phyloP scores from a whole-genome alignment of 2,113 vertebrate genomes.

The Prolemur simus region DNA sequence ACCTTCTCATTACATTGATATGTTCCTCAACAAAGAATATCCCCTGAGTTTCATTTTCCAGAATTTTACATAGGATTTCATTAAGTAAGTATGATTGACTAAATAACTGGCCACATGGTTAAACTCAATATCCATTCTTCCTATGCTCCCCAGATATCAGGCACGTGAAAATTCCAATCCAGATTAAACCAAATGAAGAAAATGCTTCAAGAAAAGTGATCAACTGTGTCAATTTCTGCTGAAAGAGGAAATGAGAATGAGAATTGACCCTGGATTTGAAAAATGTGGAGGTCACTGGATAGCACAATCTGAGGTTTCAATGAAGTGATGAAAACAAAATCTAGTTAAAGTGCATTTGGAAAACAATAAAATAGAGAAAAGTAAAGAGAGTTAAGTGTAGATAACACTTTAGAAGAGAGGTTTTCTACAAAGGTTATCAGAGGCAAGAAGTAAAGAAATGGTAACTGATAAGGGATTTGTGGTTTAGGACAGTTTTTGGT shows the following conservation, averaged over 20 bases:
- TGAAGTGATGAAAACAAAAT: not conserved
- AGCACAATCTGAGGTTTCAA: not conserved
- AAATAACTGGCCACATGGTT: not conserved
- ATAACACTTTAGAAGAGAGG: not conserved
- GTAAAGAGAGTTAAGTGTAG: not conserved
- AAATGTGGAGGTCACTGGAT: not conserved
- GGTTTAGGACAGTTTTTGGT: not conserved
- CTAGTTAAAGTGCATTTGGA: not conserved
- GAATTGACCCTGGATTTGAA: not conserved
- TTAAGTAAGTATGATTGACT: not conserved
- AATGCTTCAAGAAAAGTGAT: not conserved
- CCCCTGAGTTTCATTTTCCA: not conserved
- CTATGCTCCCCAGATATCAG: not conserved
- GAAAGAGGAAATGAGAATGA: not conserved
- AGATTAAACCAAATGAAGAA: not conserved
- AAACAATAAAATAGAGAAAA: not conserved
- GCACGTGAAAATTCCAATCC: not conserved
- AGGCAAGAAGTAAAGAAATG: not conserved
- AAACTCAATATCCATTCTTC: not conserved
- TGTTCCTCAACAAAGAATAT: not conserved
- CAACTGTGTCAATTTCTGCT: not conserved
- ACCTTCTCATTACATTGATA: not conserved
- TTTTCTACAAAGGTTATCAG: not conserved
- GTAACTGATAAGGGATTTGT: not conserved
- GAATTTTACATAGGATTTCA: not conserved